Percentiles rank a stretch among this genome's conserved stretches.
phyloP scores from a whole-genome alignment of 1,140 invertebrate species.

The Mercenaria mercenaria region DNA sequence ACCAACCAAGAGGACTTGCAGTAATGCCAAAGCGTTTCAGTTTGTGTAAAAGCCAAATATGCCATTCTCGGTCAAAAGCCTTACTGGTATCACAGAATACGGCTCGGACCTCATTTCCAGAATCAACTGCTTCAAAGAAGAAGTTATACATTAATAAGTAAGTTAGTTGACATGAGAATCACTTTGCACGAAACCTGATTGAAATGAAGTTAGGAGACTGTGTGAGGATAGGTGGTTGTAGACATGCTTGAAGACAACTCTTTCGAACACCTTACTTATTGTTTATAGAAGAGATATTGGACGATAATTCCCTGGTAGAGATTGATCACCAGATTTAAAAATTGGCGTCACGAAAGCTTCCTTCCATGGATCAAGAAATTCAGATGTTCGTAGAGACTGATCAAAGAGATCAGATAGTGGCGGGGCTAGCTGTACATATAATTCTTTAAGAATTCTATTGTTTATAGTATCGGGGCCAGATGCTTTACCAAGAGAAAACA shows the following conservation, averaged over 20 bases:
- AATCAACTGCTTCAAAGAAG: background rate
- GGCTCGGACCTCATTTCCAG: conserved; percentile 29
- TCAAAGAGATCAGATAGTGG: background rate
- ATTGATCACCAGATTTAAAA: background rate
- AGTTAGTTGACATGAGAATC: conserved; percentile 24
- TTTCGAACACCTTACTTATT: conserved; percentile 34
- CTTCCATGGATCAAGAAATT: background rate
- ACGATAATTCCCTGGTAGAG: background rate
- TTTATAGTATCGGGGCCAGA: conserved; percentile 26
- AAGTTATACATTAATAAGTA: conserved; percentile 21
- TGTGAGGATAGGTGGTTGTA: background rate
- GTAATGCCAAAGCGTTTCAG: too few relatives aligned
- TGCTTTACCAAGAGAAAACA: background rate
- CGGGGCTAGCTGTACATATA: background rate
- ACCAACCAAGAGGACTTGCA: too few relatives aligned
- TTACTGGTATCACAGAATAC: conserved; percentile 45
- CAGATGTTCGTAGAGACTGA: background rate
- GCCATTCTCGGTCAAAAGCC: conserved; percentile 39
- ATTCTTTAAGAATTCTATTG: conserved; percentile 1
- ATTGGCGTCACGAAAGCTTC: background rate
- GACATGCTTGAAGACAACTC: background rate
- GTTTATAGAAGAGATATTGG: background rate
- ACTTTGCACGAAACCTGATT: conserved; percentile 21
- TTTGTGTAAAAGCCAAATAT: too few relatives aligned
- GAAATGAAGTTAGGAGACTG: background rate